Conservation (phyloP, 2,113 vertebrate genomes). For the Trogon melanurus region DNA sequence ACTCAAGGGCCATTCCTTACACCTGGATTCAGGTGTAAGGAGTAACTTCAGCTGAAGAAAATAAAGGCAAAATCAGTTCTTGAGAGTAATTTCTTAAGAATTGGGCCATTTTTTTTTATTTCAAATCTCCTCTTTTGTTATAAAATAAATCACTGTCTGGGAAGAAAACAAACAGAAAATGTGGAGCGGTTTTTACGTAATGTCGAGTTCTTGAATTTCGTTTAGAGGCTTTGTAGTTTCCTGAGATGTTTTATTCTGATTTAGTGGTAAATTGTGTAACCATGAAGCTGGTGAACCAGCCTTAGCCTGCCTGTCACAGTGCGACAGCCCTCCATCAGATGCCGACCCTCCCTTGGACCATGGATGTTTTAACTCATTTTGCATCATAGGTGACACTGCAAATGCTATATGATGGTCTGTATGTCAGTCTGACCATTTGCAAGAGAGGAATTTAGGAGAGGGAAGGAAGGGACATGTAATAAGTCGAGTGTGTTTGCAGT, state of each 20-base stretch:
- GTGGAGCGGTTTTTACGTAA: neutral
- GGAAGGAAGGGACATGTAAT: conserved; percentile 3
- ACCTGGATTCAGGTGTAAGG: neutral
- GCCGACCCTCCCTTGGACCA: neutral
- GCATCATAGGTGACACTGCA: neutral
- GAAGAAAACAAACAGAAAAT: neutral
- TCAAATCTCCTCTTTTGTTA: neutral
- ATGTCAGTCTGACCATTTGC: neutral
- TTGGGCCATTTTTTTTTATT: fast-evolving
- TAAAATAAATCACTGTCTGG: neutral
- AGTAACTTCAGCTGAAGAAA: neutral
- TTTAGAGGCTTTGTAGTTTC: neutral
- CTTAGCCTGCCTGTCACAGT: neutral
- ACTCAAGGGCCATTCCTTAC: neutral
- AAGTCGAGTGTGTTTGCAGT: neutral
- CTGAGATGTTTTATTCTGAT: neutral
- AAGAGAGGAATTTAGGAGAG: neutral
- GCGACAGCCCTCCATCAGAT: neutral
- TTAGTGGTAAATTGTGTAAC: neutral
- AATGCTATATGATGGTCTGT: neutral
- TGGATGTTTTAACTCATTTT: neutral
- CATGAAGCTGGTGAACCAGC: neutral
- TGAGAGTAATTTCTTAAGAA: neutral
- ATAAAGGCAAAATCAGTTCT: neutral
- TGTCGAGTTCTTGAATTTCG: neutral